These are phyloP conservation scores for Calliphora vicina DNA, from an alignment of 1,140 invertebrate species.

Conservation along the genomic window DNA sequence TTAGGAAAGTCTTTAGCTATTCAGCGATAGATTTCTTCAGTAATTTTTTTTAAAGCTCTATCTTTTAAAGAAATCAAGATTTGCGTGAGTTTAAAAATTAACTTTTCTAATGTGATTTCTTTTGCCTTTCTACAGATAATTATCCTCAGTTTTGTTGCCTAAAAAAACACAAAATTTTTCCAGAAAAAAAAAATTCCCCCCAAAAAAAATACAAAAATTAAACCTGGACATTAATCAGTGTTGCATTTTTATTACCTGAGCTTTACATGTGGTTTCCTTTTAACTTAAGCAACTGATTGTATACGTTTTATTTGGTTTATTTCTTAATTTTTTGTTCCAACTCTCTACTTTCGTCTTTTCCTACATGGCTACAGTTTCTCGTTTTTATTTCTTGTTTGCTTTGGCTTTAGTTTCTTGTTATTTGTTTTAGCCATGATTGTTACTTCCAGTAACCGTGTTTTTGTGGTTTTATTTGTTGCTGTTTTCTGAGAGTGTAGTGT, in stretches of 20 bases:
- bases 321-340: background rate
- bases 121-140: background rate
- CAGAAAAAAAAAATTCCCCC: too few relatives aligned
- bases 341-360: background rate
- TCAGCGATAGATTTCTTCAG: too few relatives aligned
- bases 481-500: background rate
- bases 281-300: background rate
- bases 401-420: background rate
- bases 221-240: conserved; percentile 20
- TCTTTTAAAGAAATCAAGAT: too few relatives aligned
- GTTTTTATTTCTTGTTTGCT: background rate
- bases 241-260: conserved; percentile 32
- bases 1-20: too few relatives aligned
- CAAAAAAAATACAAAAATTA: background rate
- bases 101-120: too few relatives aligned
- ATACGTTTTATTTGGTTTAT: background rate
- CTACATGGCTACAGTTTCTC: background rate
- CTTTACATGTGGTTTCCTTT: conserved; percentile 30
- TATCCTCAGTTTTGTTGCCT: background rate
- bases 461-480: background rate
- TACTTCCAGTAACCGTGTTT: background rate
- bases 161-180: background rate
- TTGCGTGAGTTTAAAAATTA: too few relatives aligned
- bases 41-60: too few relatives aligned
- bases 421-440: background rate